Conservation (phyloP, 2,113 vertebrate genomes). For the Caloenas nicobarica region DNA sequence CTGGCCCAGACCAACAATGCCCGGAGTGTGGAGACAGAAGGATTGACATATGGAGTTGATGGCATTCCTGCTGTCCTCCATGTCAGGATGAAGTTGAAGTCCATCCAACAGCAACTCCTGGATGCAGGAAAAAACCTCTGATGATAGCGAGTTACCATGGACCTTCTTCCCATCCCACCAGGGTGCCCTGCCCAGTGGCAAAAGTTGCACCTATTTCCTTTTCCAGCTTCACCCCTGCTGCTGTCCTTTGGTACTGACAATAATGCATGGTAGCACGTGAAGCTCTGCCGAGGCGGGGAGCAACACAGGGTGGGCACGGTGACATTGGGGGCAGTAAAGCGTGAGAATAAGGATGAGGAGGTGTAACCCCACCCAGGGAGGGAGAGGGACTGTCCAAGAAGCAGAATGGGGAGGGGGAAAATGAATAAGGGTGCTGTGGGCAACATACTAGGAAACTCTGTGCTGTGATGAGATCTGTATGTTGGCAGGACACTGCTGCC, state of each 20-base stretch:
- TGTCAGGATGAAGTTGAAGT: background rate
- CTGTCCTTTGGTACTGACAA: background rate
- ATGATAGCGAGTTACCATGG: background rate
- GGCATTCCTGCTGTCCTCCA: background rate
- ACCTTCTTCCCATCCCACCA: background rate
- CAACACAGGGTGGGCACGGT: background rate
- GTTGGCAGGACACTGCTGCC: background rate
- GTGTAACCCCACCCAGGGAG: background rate
- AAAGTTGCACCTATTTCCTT: background rate
- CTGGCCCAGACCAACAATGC: background rate
- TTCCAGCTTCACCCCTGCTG: accelerated
- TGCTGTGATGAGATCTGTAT: background rate
- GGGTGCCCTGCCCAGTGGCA: background rate
- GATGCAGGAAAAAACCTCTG: background rate
- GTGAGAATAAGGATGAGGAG: background rate
- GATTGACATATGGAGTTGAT: background rate
- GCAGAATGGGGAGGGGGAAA: background rate
- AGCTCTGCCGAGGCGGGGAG: background rate
- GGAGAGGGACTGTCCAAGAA: background rate
- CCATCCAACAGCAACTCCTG: background rate
- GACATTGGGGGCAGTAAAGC: background rate
- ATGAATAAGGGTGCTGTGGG: background rate
- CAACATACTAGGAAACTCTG: background rate
- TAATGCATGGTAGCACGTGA: background rate
- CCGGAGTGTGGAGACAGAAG: background rate